phyloP scores from a whole-genome alignment of 2,888 invertebrate species.

The Leucania comma region DNA sequence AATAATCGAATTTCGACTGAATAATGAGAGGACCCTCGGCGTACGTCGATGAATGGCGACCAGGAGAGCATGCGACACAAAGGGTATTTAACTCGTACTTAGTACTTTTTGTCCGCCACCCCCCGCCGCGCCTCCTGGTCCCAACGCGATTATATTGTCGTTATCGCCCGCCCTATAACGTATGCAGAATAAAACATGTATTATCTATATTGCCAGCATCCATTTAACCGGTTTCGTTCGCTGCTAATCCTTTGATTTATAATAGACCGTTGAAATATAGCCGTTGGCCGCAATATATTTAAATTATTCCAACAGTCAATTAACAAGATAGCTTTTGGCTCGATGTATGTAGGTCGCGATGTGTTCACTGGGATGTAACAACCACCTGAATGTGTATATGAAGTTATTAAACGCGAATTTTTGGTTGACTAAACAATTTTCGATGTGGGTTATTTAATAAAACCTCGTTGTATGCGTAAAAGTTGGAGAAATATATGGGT shows the following conservation, averaged over 20 bases:
- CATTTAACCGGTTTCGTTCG: constrained; percentile 82
- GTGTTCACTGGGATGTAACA: constrained; percentile 70
- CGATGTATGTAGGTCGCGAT: constrained; percentile 77
- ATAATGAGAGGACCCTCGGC: constrained; percentile 89
- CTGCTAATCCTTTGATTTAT: constrained; percentile 90
- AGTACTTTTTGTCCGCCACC: constrained; percentile 86
- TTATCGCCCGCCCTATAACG: constrained; percentile 89
- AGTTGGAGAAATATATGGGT: constrained; percentile 68
- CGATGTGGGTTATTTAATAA: constrained; percentile 67
- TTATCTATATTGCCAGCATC: constrained; percentile 88
- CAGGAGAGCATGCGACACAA: constrained; percentile 86
- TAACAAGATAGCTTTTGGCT: constrained; percentile 87
- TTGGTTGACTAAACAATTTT: constrained; percentile 67
- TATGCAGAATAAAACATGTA: constrained; percentile 89
- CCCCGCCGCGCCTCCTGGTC: constrained; percentile 76
- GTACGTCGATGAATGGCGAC: constrained; percentile 81
- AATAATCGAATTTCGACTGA: constrained; percentile 90
- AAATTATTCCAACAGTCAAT: constrained; percentile 90
- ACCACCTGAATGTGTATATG: constrained; percentile 67
- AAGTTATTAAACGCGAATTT: constrained; percentile 69
- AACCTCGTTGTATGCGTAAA: constrained; percentile 72
- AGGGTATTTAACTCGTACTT: constrained; percentile 91
- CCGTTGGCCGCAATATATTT: constrained; percentile 87
- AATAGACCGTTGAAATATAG: constrained; percentile 86
- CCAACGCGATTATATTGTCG: constrained; percentile 86